Percentiles rank a stretch among this genome's conserved stretches.
Evolutionary conservation across 2,888 invertebrate genomes (phyloP).

Genomic region (Pseudoips prasinana): DNA sequence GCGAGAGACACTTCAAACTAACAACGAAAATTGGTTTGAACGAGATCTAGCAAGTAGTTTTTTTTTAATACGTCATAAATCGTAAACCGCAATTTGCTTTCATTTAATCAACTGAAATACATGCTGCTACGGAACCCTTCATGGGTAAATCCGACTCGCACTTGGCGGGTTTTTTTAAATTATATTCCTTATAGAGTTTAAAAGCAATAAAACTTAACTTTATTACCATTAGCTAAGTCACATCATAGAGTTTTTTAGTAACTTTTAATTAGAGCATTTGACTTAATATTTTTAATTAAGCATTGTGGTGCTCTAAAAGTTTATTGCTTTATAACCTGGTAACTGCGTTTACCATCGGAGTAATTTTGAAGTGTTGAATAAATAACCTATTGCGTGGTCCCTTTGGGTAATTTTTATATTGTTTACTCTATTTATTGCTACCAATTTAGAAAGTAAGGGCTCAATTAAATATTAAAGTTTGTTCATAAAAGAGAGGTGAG

Average conservation of each 20-base stretch:
- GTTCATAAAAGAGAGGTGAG: constrained; percentile 8
- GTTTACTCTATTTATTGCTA: constrained; percentile 18
- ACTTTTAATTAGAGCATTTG: constrained; percentile 36
- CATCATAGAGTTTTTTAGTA: constrained; percentile 30
- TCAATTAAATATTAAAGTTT: constrained; percentile 12
- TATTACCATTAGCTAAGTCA: constrained; percentile 15
- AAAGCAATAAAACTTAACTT: constrained; percentile 28
- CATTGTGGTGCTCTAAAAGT: constrained; percentile 36
- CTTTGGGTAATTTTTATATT: constrained; percentile 18
- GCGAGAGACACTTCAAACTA: too few relatives aligned
- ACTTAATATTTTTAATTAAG: constrained; percentile 37
- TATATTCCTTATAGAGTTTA: too few relatives aligned
- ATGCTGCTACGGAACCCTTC: too few relatives aligned
- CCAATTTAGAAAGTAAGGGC: constrained; percentile 14
- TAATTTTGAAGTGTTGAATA: constrained; percentile 20
- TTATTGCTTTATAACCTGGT: constrained; percentile 19
- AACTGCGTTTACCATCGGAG: constrained; percentile 18
- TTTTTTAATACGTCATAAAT: too few relatives aligned
- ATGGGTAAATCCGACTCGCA: too few relatives aligned
- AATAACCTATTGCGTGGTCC: constrained; percentile 18
- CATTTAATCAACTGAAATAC: too few relatives aligned
- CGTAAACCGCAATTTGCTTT: too few relatives aligned
- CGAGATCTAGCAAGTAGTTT: too few relatives aligned
- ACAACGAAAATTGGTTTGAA: too few relatives aligned
- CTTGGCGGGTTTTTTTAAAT: too few relatives aligned